Evolutionary conservation across 2,797 vertebrate genomes (phyloP), one percentile per base, ranked within the genome.

Genomic region (Cryptoprocta ferox): DNA sequence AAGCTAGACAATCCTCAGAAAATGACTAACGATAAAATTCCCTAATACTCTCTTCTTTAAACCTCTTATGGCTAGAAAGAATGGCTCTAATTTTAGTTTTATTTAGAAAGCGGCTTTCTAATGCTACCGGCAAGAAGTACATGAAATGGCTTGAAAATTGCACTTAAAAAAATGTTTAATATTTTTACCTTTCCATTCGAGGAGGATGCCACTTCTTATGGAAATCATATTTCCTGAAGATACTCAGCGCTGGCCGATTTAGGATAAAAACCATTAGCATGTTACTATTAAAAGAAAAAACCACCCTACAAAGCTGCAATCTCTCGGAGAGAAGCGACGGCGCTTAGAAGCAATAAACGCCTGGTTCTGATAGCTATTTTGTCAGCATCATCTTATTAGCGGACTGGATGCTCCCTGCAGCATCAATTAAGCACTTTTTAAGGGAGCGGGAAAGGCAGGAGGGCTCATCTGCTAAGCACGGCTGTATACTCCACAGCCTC

Each of bases 351-450:
- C 42, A 90, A 30, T 8, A 96, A 85, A 96, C 86, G 71, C 92
- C 95, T 97, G 98, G 28, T 93, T 78, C 80, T 93, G 50, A 63
- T 93, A 71, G 50, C 50, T 96, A 2, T 70, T 92, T 61, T 53
- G 26, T 59, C 75, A 84, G 97, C 59, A 9, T 24, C 86, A 92
- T 90, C 84, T 80, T 37, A 63, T 97, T 96, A 97, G n/a, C 71
- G 84, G 11, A 2, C 50, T 37, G 86, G 18, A 13, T 61, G 85
- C 32, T 94, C 91, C 32, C 73, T 83, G 94, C 85, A 98, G 92
- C 91, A 87, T 89, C 95, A 97, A 91, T 93, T 96, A 97, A 96
- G 96, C 94, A 97, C 95, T 97, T 98, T 97, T 89, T 86, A 96
- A 94, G 88, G 92, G 68, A 94, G 37, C 70, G 91, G 83, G 30